Evolutionary conservation across 2,888 invertebrate genomes (phyloP), one percentile per base, ranked within the genome.

Genomic region (Tetheella fluctuosa): DNA sequence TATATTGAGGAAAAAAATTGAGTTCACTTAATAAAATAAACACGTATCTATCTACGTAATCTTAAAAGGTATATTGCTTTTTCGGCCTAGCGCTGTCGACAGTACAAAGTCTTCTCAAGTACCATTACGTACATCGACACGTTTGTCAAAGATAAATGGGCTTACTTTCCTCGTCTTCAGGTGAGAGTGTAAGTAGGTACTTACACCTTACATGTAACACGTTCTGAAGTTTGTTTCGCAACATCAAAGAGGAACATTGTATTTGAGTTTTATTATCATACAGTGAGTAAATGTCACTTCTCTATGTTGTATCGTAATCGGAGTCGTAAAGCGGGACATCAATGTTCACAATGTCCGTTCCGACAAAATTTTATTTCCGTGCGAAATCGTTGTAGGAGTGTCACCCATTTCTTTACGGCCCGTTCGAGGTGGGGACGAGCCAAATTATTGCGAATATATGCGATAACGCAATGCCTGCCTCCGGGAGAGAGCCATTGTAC

Each of bases 391-490:
- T 71, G 67, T 64, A 71, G 72, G 72, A 72, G 69, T 75, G 76
- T 74, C 80, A 71, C 68, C 61, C 67, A 71, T 72, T 79, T 74
- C 80, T 79, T 80, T 79, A 77, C 73, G 72, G 72, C 66, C 64
- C 34, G 34, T 34, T 73, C 62, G 71, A 75, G 74, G 76, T 70
- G 73, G 81, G 75, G 76, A 73, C 74, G 68, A 68, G 70, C 68
- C 70, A 83, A 86, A 84, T 88, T 85, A 88, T 88, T 81, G 79
- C 79, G 79, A 83, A 86, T 87, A 81, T 85, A 85, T 80, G 79
- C 76, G 83, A 85, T 84, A 85, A 79, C 77, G 76, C 73, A 74
- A 76, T 64, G 74, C 69, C 70, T 70, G 69, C 67, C 70, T 65
- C 71, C 67, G 72, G 63, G 66, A 68, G 70, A 73, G 68, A 71